phyloP scores from a whole-genome alignment of 2,888 invertebrate genomes.

The Zeuzera pyrina region DNA sequence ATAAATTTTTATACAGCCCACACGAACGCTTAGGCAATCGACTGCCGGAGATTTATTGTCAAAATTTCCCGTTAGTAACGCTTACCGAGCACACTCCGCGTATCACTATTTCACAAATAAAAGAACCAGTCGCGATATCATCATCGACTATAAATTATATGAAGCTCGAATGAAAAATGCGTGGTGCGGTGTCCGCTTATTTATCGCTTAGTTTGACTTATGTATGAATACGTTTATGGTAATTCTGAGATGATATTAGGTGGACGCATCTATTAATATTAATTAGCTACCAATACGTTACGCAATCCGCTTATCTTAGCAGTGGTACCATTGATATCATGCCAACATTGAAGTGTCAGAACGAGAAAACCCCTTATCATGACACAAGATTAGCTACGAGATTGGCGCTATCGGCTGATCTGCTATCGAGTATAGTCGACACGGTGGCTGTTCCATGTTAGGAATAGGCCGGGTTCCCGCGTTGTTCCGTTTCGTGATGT shows the following conservation, averaged over 20 bases:
- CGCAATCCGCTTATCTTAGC: conserved; percentile 10
- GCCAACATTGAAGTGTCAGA: too few species aligned
- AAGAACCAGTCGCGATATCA: conserved; percentile 71
- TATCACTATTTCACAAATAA: conserved; percentile 73
- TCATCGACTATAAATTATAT: conserved; percentile 69
- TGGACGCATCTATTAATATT: conserved; percentile 36
- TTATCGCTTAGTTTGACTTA: conserved; percentile 57
- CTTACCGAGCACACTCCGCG: conserved; percentile 69
- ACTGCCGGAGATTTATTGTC: conserved; percentile 68
- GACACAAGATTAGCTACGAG: conserved; percentile 39
- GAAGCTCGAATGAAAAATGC: conserved; percentile 67
- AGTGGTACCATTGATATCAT: too few species aligned
- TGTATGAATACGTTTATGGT: conserved; percentile 57
- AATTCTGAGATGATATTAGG: conserved; percentile 36
- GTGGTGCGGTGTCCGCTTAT: conserved; percentile 62
- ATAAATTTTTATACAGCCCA: conserved; percentile 66
- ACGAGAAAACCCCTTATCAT: too few species aligned
- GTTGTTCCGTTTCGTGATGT: conserved; percentile 63
- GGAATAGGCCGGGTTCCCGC: conserved; percentile 70
- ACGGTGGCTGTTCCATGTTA: conserved; percentile 62
- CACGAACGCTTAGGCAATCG: conserved; percentile 71
- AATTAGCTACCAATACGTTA: conserved; percentile 21
- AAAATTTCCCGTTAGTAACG: conserved; percentile 73
- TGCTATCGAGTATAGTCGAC: conserved; percentile 59
- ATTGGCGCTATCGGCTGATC: conserved; percentile 50